Evolutionary conservation across 2,113 vertebrate genomes (phyloP), one percentile per base, ranked within the genome.

Genomic region (Chloebia gouldiae): DNA sequence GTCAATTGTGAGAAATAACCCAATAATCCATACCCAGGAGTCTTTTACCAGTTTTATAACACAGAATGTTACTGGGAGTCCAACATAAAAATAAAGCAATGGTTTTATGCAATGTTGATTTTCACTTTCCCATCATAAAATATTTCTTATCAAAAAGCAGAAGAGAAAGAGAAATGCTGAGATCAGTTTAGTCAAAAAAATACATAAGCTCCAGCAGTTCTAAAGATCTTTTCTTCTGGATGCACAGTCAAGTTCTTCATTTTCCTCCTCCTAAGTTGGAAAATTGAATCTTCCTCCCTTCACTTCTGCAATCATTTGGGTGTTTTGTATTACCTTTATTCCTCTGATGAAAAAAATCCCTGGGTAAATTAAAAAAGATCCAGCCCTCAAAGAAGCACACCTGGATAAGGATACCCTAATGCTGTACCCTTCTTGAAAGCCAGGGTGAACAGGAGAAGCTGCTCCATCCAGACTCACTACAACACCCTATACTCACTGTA

Each of bases 101-200:
- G 4, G 24, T 18, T 90, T 92, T 88, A 81, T 20, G 10, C 30
- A 24, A 93, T 81, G n/a, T 27, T 65, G 42, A 57, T 65, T 83
- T 88, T 63, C 13, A 61, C 42, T 49, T 83, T 65, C 50, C 37
- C 30, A 59, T 53, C 35, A 65, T 42, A 56, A 90, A 92, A 22
- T 42, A 89, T 24, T 90, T 79, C 51, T 89, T 37, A 94, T 60
- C 11, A 89, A 39, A 92, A 94, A 89, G 33, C 3, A 4, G 18
- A 92, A 82, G 33, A 69, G 23, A 60, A 84, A 54, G 27, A 81
- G 23, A 94, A 84, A 68, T 44, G 27, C 42, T 63, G 19, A 51
- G 5, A 84, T 47, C 13, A 60, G 39, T 78, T 81, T 30, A 81
- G 47, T 49, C 2, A 66, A 81, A 81, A 78, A 81, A 50, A 37